Percentiles rank a stretch among this genome's conserved stretches.
phyloP scores from a whole-genome alignment of 2,888 invertebrate genomes.

The Lithophane semibrunnea region DNA sequence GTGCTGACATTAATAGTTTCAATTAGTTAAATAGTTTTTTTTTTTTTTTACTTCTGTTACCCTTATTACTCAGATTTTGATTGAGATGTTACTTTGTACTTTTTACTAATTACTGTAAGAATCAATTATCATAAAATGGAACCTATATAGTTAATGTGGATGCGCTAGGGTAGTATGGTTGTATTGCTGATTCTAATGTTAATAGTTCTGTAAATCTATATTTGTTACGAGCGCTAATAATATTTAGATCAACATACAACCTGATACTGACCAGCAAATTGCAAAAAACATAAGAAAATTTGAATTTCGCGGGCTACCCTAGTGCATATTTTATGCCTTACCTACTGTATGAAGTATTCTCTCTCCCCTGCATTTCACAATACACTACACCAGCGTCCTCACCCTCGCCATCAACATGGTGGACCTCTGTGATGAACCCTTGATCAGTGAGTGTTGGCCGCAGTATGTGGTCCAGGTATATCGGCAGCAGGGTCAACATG shows the following conservation, averaged over 20 bases:
- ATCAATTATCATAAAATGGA: not conserved
- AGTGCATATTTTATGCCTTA: slow-evolving; percentile 54
- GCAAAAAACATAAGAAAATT: no score
- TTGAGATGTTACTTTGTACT: not conserved
- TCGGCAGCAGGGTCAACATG: slow-evolving; percentile 96
- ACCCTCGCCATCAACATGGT: slow-evolving; percentile 96
- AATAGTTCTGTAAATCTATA: no score
- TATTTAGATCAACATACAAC: no score
- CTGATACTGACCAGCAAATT: no score
- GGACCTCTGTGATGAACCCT: slow-evolving; percentile 96
- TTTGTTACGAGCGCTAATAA: no score
- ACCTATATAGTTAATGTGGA: not conserved
- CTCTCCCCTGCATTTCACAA: slow-evolving; percentile 97
- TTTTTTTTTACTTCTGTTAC: not conserved
- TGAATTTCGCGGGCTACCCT: no score
- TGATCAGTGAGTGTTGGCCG: slow-evolving; percentile 95
- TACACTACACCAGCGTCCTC: slow-evolving; percentile 98
- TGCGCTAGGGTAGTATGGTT: no score
- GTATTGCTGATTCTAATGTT: no score
- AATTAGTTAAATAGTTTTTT: no score
- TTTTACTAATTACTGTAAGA: not conserved
- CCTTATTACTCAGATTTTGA: not conserved
- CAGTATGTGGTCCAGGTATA: slow-evolving; percentile 97
- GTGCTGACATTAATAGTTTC: not conserved
- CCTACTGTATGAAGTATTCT: slow-evolving; percentile 94